A percentile compares a stretch with the other conserved stretches of the same genome.
Evolutionary conservation across 1,140 invertebrate genomes (phyloP).

Genomic region (Drosophila saltans): DNA sequence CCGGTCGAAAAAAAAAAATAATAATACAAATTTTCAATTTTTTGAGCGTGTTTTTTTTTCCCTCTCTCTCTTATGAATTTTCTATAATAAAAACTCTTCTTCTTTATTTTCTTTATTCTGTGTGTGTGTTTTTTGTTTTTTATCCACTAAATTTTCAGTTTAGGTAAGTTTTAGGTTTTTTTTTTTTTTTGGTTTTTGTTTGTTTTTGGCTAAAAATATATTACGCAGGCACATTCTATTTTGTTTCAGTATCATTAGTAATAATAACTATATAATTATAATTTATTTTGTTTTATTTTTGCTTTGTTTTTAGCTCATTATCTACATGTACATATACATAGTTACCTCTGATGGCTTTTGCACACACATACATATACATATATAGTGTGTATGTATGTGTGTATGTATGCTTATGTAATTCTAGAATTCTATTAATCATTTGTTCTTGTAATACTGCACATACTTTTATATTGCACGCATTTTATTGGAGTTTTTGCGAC

Average conservation of each 20-base stretch:
- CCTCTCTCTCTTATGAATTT: conserved; percentile 30
- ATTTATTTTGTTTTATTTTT: conserved; percentile 54
- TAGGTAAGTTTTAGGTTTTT: conserved; percentile 19
- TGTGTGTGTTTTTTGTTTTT: conserved; percentile 12
- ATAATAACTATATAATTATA: conserved; percentile 66
- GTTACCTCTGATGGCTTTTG: conserved; percentile 50
- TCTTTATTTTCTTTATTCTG: not conserved
- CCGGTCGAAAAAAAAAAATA: conserved; percentile 31
- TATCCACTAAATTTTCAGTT: conserved; percentile 29
- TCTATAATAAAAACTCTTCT: conserved; percentile 63
- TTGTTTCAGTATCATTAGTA: conserved; percentile 82
- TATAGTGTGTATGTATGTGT: not conserved
- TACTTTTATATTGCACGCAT: conserved; percentile 21
- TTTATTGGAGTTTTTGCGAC: conserved; percentile 55
- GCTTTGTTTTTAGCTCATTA: conserved; percentile 69
- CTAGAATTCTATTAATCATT: conserved; percentile 44
- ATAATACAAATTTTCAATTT: conserved; percentile 52
- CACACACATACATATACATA: conserved; percentile 22
- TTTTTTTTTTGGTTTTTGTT: conserved; percentile 34
- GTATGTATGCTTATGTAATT: conserved; percentile 44
- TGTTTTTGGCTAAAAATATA: conserved; percentile 81
- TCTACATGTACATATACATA: conserved; percentile 61
- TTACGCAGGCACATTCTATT: conserved; percentile 83
- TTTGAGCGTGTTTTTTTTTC: conserved; percentile 49
- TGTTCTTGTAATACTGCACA: conserved; percentile 63